These are phyloP conservation scores for Patiria pectinifera DNA, from an alignment of 53 echinoderm and acorn worm genomes.

Conservation along the genomic window DNA sequence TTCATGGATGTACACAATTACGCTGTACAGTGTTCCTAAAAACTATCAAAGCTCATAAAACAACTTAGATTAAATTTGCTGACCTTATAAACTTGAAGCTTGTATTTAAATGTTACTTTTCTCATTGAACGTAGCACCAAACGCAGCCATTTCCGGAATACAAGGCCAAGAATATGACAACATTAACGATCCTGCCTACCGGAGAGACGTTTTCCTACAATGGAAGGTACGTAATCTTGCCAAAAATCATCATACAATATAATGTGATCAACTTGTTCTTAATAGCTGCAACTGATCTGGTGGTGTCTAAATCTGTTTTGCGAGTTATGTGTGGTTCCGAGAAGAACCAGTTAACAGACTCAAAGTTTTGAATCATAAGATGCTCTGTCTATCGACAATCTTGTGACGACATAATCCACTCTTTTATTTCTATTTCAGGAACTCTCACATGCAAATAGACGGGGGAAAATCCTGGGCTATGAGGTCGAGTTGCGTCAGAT, in stretches of 20 bases:
- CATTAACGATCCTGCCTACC: conserved; percentile 33
- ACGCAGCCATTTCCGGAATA: conserved; percentile 37
- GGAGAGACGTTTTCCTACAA: conserved; percentile 53
- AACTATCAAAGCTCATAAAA: too few relatives aligned
- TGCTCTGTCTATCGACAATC: too few relatives aligned
- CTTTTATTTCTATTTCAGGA: not conserved
- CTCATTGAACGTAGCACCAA: conserved; percentile 9
- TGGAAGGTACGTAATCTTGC: conserved; percentile 33
- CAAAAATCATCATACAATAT: too few relatives aligned
- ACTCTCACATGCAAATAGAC: conserved; percentile 19
- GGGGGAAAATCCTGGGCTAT: conserved; percentile 27
- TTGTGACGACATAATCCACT: not conserved
- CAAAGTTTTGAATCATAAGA: too few relatives aligned
- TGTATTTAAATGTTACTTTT: not conserved
- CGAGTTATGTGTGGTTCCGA: not conserved
- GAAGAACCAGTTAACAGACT: too few relatives aligned
- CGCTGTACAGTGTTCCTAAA: too few relatives aligned
- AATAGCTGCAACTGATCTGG: too few relatives aligned
- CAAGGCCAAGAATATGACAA: conserved; percentile 44
- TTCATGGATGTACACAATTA: too few relatives aligned
- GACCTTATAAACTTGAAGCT: not conserved
- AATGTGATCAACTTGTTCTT: not conserved
- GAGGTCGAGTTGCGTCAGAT: conserved; percentile 26
- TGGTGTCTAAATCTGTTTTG: not conserved
- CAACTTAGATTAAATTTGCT: too few relatives aligned